phyloP scores from a whole-genome alignment of 64 coral and sea anemone genomes.

The Montipora capricornis region DNA sequence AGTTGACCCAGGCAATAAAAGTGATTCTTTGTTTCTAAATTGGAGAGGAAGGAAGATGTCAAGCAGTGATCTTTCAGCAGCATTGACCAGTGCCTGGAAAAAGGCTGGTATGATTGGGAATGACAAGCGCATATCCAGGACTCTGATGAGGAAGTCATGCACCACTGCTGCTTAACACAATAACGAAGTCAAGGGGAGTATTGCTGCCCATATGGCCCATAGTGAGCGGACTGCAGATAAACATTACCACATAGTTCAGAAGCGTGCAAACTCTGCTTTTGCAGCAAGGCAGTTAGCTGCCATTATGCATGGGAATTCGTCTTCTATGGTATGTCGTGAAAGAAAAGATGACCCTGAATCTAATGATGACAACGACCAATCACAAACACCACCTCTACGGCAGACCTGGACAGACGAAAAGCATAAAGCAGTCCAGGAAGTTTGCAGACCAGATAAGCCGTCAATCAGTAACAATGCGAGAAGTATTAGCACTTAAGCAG shows the following conservation, averaged over 20 bases:
- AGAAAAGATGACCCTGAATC: not conserved
- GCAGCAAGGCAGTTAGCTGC: not conserved
- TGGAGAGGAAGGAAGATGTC: conserved; percentile 11
- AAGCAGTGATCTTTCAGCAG: conserved; percentile 7
- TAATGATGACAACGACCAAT: not conserved
- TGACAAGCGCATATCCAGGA: not conserved
- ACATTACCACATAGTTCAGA: conserved; percentile 1
- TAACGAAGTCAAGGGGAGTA: conserved; percentile 18
- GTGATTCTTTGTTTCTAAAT: not conserved
- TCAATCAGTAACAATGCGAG: not conserved
- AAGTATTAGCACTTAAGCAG: not conserved
- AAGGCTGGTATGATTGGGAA: conserved; percentile 36
- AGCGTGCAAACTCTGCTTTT: conserved; percentile 22
- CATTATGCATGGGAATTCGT: conserved; percentile 1
- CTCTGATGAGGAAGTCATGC: conserved; percentile 27
- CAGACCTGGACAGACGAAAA: conserved; percentile 2
- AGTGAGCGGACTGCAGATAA: conserved; percentile 17
- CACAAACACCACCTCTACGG: not conserved
- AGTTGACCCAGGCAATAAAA: not conserved
- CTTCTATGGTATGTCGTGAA: not conserved
- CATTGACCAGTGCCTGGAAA: not conserved
- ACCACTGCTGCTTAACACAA: conserved; percentile 9
- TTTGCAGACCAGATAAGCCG: conserved; percentile 3
- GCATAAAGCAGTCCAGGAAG: not conserved
- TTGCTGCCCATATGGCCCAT: conserved; percentile 14